Conservation (phyloP, 1,140 invertebrate species). For the Ylistrum balloti region DNA sequence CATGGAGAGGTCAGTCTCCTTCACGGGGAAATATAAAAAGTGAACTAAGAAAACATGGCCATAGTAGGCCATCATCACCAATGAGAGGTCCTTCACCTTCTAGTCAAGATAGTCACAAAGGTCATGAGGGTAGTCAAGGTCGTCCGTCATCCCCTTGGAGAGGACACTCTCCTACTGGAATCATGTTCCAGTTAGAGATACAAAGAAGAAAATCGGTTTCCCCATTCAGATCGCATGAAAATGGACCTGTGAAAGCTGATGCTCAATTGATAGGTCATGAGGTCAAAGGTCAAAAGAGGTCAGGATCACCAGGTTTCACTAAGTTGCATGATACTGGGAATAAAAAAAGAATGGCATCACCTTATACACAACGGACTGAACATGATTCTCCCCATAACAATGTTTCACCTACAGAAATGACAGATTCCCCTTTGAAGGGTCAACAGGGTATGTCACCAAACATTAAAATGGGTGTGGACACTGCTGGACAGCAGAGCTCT, state of each 20-base stretch:
- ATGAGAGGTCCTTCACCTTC: neutral
- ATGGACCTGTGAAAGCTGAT: neutral
- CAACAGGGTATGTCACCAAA: too few species aligned
- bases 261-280: neutral
- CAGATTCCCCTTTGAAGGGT: too few species aligned
- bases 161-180: neutral
- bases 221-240: neutral
- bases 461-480: neutral
- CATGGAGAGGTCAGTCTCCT: neutral
- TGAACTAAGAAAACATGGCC: neutral
- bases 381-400: neutral
- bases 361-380: neutral
- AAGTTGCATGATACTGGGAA: neutral
- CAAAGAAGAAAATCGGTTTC: neutral
- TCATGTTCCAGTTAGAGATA: neutral
- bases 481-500: neutral
- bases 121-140: neutral
- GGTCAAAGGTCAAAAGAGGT: neutral
- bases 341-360: neutral
- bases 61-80: neutral
- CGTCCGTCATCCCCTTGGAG: slow-evolving; percentile 24
- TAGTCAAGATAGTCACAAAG: neutral
- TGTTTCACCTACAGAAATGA: neutral
- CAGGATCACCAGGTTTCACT: neutral
- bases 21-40: neutral